A percentile compares a stretch with the other conserved stretches of the same genome.
These are phyloP conservation scores for Phataginus tetradactyla DNA, from an alignment of 2,797 vertebrate genomes.

Conservation along the genomic window DNA sequence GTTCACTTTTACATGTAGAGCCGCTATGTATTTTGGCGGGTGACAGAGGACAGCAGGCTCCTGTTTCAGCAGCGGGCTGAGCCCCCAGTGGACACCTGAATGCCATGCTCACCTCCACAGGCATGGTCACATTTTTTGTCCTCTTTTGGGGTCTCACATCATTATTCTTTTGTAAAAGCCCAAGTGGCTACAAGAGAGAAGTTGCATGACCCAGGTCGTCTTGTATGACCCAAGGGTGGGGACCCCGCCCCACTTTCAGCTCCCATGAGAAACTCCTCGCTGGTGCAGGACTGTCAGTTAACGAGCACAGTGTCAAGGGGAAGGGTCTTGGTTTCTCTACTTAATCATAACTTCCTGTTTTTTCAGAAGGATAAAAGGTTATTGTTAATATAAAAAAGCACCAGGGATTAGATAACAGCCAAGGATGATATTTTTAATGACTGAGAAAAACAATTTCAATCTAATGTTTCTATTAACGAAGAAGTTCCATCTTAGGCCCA, in stretches of 20 bases:
- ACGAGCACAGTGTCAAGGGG: neutral
- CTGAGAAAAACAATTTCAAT: slow-evolving; percentile 21
- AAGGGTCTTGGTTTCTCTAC: neutral
- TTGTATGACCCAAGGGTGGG: neutral
- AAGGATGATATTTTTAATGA: slow-evolving; percentile 16
- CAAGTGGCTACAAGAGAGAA: neutral
- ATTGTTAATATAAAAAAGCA: slow-evolving; percentile 41
- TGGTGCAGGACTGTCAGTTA: neutral
- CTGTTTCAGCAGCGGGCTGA: neutral
- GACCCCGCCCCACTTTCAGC: neutral
- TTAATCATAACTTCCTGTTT: slow-evolving; percentile 47
- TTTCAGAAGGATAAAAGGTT: neutral
- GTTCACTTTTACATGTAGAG: neutral
- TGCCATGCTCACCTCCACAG: neutral
- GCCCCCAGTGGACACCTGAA: neutral
- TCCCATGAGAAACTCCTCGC: neutral
- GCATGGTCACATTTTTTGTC: neutral
- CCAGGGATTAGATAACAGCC: neutral
- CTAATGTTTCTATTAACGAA: slow-evolving; percentile 23
- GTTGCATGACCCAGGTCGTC: neutral
- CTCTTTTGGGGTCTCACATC: neutral
- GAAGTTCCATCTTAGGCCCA: neutral
- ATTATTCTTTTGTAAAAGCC: neutral
- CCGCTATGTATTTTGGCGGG: neutral
- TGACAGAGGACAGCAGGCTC: neutral